phyloP scores from a whole-genome alignment of 2,113 vertebrate genomes.

The Tretioscincus oriximinensis region DNA sequence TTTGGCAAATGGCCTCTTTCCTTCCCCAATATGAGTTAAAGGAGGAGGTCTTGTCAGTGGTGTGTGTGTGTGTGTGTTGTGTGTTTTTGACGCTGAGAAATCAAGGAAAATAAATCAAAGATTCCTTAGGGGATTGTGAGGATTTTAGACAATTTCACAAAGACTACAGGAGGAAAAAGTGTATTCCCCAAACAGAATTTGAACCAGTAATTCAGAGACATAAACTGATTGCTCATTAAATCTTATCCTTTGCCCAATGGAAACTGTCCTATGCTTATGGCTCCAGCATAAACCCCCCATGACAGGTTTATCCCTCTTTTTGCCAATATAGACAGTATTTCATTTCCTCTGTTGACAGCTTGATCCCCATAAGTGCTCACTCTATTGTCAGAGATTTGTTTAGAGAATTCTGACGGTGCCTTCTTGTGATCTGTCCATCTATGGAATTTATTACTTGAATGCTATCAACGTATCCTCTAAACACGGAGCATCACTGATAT shows the following conservation, averaged over 20 bases:
- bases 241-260: background rate
- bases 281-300: constrained; percentile 17
- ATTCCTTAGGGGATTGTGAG: background rate
- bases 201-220: background rate
- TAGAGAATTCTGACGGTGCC: constrained; percentile 5
- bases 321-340: background rate
- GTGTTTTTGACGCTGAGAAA: background rate
- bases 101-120: background rate
- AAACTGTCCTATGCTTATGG: background rate
- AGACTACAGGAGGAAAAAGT: background rate
- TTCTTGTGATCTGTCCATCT: constrained; percentile 30
- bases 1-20: background rate
- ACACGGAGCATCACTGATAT: constrained; percentile 1
- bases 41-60: background rate
- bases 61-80: background rate
- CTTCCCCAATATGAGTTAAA: too few relatives aligned
- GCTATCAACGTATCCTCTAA: background rate
- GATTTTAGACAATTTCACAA: constrained; percentile 1
- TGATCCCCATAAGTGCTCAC: constrained; percentile 29
- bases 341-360: constrained; percentile 28
- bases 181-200: background rate
- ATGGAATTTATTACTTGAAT: constrained; percentile 27
- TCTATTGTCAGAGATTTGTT: constrained; percentile 34
- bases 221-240: constrained; percentile 5
- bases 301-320: constrained; percentile 29